These are phyloP conservation scores for Odontamblyopus lacepedii DNA, from an alignment of 2,797 vertebrate species.

Conservation along the genomic window DNA sequence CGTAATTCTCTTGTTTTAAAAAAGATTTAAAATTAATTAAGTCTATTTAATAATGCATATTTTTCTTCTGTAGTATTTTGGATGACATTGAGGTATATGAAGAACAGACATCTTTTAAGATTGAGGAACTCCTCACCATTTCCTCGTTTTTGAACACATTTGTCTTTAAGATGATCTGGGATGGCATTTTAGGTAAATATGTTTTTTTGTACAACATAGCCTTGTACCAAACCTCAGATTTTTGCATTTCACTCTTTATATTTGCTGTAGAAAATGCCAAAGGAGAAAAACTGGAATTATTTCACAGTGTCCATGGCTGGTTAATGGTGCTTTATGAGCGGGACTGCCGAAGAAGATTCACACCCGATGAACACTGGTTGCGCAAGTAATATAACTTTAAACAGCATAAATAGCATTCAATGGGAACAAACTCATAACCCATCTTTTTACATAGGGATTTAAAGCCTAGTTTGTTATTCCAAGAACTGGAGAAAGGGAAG, in stretches of 20 bases:
- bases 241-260: neutral
- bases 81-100: constrained; percentile 99
- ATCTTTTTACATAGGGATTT: constrained; percentile 83
- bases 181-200: constrained; percentile 91
- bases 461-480: constrained; percentile 93
- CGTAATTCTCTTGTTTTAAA: constrained; percentile 74
- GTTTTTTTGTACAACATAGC: neutral
- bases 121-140: constrained; percentile 96
- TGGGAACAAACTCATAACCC: neutral
- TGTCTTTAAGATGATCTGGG: constrained; percentile 99
- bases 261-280: constrained; percentile 87
- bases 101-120: constrained; percentile 97
- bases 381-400: constrained; percentile 82
- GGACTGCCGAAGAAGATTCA: constrained; percentile 91
- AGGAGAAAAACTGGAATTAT: constrained; percentile 94
- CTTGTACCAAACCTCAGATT: neutral
- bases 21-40: neutral
- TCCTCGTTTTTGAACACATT: constrained; percentile 97
- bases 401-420: neutral
- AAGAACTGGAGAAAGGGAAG: constrained; percentile 97
- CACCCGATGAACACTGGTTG: constrained; percentile 95
- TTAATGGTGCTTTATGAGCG: constrained; percentile 96
- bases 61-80: constrained; percentile 83
- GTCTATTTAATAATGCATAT: constrained; percentile 2
- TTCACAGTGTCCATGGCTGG: constrained; percentile 97